Percentiles rank a stretch among this genome's conserved stretches.
These are phyloP conservation scores for Eubucco bourcierii DNA, from an alignment of 2,113 vertebrate species.

Conservation along the genomic window DNA sequence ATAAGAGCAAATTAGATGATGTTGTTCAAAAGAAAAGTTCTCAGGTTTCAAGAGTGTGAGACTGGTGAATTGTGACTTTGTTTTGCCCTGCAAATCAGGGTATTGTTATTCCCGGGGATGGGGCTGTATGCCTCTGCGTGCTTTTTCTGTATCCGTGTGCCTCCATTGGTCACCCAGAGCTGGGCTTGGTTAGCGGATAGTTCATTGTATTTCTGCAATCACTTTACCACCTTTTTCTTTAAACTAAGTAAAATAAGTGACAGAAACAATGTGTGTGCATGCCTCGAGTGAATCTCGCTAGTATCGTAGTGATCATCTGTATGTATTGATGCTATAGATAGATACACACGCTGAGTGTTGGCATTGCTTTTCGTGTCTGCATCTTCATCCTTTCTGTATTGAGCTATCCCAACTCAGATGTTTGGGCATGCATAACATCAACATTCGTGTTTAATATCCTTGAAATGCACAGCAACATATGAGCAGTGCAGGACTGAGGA, in stretches of 20 bases:
- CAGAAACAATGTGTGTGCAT: background rate
- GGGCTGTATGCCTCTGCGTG: background rate
- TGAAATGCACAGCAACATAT: background rate
- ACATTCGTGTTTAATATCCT: conserved; percentile 33
- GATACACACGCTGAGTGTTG: background rate
- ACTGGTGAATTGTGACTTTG: conserved; percentile 43
- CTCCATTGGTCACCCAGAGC: background rate
- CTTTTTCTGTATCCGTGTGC: background rate
- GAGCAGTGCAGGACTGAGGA: background rate
- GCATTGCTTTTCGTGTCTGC: background rate
- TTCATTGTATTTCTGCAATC: conserved; percentile 21
- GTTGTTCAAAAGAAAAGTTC: background rate
- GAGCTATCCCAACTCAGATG: background rate
- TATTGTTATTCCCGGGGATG: background rate
- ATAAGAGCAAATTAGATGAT: conserved; percentile 37
- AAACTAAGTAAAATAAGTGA: conserved; percentile 1
- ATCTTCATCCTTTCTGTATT: background rate
- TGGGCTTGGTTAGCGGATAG: background rate
- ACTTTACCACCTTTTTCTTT: background rate
- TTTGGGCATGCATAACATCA: background rate
- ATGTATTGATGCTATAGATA: background rate
- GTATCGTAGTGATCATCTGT: background rate
- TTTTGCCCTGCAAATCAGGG: conserved; percentile 20
- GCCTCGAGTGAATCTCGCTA: background rate
- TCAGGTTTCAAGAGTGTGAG: conserved; percentile 32